These are phyloP conservation scores for Drosophila mauritiana DNA, from an alignment of 1,140 invertebrate genomes.

Conservation along the genomic window DNA sequence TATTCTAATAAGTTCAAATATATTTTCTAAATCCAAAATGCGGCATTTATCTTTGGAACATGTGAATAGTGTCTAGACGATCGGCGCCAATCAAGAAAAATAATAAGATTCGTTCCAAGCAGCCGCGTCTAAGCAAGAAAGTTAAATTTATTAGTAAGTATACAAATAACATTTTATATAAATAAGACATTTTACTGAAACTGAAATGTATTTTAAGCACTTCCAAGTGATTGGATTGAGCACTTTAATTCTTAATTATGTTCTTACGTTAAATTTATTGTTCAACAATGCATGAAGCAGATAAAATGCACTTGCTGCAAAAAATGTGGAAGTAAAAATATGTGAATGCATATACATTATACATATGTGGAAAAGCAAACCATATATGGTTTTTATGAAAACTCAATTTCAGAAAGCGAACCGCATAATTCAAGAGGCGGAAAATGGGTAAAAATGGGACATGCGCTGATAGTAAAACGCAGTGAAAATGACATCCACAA, in stretches of 20 bases:
- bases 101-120: conserved; percentile 88
- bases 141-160: conserved; percentile 95
- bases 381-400: no score
- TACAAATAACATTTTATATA: neutral
- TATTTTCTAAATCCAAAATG: conserved; percentile 36
- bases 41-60: neutral
- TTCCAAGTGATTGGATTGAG: no score
- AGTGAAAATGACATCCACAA: neutral
- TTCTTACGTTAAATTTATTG: no score
- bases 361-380: no score
- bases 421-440: neutral
- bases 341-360: no score
- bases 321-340: no score
- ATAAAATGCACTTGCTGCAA: no score
- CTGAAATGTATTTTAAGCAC: no score
- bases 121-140: conserved; percentile 92
- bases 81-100: conserved; percentile 91
- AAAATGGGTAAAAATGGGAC: neutral
- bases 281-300: no score
- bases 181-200: neutral
- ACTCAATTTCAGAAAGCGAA: no score
- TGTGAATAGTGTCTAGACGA: conserved; percentile 85
- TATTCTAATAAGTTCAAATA: conserved; percentile 3
- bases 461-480: neutral
- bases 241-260: no score